These are phyloP conservation scores for Drosophila sp. DNA, from an alignment of 1,140 invertebrate genomes.

Conservation along the genomic window DNA sequence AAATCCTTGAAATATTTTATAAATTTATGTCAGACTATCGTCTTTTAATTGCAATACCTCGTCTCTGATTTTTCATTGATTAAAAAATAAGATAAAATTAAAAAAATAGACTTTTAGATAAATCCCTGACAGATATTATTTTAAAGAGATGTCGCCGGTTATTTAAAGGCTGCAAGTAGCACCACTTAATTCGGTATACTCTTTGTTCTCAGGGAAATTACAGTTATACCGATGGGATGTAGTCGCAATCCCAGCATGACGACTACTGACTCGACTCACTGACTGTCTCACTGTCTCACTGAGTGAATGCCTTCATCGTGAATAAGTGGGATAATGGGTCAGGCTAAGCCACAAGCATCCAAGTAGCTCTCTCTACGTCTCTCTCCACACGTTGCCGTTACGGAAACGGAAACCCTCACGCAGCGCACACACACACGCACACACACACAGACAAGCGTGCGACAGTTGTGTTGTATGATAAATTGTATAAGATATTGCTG, in stretches of 20 bases:
- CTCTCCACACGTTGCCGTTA: slow-evolving; percentile 31
- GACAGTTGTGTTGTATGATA: slow-evolving; percentile 76
- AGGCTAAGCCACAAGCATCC: slow-evolving; percentile 79
- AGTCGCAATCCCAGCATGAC: slow-evolving; percentile 51
- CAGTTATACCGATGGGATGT: slow-evolving; percentile 31
- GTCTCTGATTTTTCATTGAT: no score
- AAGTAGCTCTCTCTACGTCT: slow-evolving; percentile 64
- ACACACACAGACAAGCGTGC: slow-evolving; percentile 32
- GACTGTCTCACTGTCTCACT: slow-evolving; percentile 28
- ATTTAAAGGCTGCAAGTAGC: slow-evolving; percentile 3
- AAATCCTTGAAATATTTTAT: no score
- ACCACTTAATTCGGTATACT: slow-evolving; percentile 5
- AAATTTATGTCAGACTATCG: no score
- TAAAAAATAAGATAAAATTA: no score
- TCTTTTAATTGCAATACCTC: no score
- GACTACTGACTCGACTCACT: slow-evolving; percentile 41
- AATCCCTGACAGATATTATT: no score
- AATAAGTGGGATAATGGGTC: slow-evolving; percentile 82
- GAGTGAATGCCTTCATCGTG: slow-evolving; percentile 80
- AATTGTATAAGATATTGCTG: slow-evolving; percentile 77
- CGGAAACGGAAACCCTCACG: slow-evolving; percentile 54
- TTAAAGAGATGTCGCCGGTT: no score
- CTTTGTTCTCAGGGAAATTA: background rate
- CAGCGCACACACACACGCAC: slow-evolving; percentile 39
- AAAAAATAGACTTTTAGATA: background rate